Conservation (phyloP, 2,888 invertebrate species). For the Nudaria mundana region DNA sequence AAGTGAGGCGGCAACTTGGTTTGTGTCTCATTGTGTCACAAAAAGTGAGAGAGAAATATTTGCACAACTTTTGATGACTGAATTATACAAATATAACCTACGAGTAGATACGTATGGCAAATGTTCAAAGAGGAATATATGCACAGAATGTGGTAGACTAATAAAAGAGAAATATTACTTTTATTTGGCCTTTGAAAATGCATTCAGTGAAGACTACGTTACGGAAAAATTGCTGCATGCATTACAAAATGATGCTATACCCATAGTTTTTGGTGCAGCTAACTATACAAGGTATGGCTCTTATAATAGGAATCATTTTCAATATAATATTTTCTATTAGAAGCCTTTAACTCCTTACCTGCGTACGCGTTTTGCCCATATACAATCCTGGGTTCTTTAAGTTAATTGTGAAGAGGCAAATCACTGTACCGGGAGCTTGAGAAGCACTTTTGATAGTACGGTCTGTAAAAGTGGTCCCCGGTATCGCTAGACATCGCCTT, state of each 20-base stretch:
- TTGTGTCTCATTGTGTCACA: constrained; percentile 47
- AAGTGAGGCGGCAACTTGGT: constrained; percentile 49
- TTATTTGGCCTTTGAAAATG: neutral
- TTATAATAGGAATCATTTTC: too few species aligned
- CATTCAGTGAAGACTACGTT: constrained; percentile 31
- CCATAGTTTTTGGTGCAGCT: constrained; percentile 19
- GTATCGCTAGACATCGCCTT: too few species aligned
- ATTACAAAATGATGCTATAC: constrained; percentile 47
- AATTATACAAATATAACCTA: constrained; percentile 33
- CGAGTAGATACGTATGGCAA: constrained; percentile 45
- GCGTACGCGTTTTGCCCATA: too few species aligned
- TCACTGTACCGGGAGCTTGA: too few species aligned
- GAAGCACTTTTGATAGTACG: too few species aligned
- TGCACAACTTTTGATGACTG: constrained; percentile 27
- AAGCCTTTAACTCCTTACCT: too few species aligned
- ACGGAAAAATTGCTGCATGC: constrained; percentile 56
- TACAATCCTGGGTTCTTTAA: too few species aligned
- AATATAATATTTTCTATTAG: too few species aligned
- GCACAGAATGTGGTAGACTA: neutral
- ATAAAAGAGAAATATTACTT: neutral
- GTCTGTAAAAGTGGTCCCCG: too few species aligned
- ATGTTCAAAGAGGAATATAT: neutral
- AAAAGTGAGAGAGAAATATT: constrained; percentile 34
- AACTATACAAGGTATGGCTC: neutral
- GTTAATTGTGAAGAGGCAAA: too few species aligned